Percentiles rank a stretch among this genome's conserved stretches.
Evolutionary conservation across 2,113 vertebrate genomes (phyloP).

Genomic region (Entelurus aequoreus): DNA sequence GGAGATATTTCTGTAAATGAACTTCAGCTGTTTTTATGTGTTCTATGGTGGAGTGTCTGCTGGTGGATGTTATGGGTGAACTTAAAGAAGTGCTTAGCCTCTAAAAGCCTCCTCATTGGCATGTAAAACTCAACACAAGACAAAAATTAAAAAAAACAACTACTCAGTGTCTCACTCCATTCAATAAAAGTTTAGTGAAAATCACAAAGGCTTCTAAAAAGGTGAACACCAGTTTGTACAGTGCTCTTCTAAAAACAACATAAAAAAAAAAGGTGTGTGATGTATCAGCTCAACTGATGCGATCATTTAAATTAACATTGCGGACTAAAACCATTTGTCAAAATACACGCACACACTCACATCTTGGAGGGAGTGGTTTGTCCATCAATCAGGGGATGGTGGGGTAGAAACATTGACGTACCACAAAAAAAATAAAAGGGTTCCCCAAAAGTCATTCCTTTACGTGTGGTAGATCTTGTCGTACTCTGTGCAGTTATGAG

Average conservation of each 20-base stretch:
- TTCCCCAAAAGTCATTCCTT: background rate
- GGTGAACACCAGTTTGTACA: conserved; percentile 1
- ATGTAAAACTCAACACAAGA: conserved; percentile 25
- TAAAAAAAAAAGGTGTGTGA: conserved; percentile 20
- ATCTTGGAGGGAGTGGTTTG: conserved; percentile 14
- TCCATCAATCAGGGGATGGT: conserved; percentile 13
- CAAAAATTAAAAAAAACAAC: background rate
- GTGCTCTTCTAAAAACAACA: conserved; percentile 8
- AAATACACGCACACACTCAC: background rate
- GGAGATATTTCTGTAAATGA: background rate
- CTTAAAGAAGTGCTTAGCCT: conserved; percentile 32
- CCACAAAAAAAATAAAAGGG: background rate
- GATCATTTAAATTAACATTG: conserved; percentile 50
- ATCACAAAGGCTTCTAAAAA: conserved; percentile 16
- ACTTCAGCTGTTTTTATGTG: background rate
- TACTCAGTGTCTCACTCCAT: conserved; percentile 22
- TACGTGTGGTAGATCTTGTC: conserved; percentile 62
- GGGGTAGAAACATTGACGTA: conserved; percentile 11
- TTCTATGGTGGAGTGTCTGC: background rate
- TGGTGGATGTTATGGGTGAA: background rate
- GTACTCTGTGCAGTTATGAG: conserved; percentile 57
- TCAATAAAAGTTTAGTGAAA: conserved; percentile 32
- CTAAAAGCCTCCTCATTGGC: conserved; percentile 43
- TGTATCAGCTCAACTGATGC: conserved; percentile 75
- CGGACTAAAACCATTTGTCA: conserved; percentile 38